A percentile compares a stretch with the other conserved stretches of the same genome.
phyloP scores from a whole-genome alignment of 2,888 invertebrate species.

The Vannuccia rotundouncinata region DNA sequence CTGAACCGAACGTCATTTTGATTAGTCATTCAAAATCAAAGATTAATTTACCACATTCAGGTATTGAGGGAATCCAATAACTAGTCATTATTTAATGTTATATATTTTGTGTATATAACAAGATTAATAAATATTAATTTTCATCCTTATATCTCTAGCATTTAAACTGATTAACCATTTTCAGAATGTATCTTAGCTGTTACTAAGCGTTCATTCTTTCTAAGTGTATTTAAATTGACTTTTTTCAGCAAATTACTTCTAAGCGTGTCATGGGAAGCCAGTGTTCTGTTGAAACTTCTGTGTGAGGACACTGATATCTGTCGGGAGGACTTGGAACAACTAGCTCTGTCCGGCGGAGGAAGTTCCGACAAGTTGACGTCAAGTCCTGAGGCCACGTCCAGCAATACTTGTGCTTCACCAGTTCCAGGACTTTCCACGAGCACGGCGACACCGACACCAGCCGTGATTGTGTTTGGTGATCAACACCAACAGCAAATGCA shows the following conservation, averaged over 20 bases:
- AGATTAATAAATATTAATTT: no score
- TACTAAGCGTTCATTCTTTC: no score
- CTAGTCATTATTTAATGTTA: no score
- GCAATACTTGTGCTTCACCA: neutral
- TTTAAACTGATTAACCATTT: no score
- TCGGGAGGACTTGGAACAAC: slow-evolving; percentile 9
- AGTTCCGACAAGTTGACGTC: neutral
- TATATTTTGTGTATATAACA: no score
- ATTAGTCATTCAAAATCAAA: no score
- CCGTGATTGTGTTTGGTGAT: neutral
- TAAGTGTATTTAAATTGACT: no score
- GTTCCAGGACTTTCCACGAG: neutral
- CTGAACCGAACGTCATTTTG: no score
- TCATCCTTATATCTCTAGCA: no score
- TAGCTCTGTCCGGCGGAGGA: neutral
- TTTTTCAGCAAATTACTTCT: neutral
- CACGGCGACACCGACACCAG: neutral
- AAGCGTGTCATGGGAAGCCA: slow-evolving; percentile 15
- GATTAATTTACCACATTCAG: no score
- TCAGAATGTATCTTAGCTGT: no score
- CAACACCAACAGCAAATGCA: slow-evolving; percentile 2
- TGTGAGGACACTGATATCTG: slow-evolving; percentile 31
- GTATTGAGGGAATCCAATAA: no score
- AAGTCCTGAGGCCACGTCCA: neutral
- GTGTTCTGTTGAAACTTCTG: slow-evolving; percentile 15